Evolutionary conservation across 2,797 vertebrate species (phyloP).

Genomic region (Hippoglossus hippoglossus): DNA sequence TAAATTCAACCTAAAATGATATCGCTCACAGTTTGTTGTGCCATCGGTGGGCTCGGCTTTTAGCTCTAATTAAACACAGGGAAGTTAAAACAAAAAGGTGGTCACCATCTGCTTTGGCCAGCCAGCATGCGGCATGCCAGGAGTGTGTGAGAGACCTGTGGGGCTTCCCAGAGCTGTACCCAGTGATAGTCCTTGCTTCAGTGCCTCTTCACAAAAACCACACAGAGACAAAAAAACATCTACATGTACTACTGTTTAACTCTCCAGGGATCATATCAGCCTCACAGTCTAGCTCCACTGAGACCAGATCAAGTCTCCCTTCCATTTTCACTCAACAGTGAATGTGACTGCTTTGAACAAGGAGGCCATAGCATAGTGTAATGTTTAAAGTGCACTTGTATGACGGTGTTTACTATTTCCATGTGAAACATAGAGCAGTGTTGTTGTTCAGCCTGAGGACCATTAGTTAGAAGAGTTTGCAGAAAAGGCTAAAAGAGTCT

Average conservation of each 20-base stretch:
- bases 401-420: not conserved
- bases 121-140: constrained; percentile 41
- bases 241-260: constrained; percentile 39
- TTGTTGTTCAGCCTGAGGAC: constrained; percentile 25
- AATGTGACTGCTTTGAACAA: not conserved
- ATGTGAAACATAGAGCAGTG: not conserved
- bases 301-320: constrained; percentile 19
- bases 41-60: constrained; percentile 7
- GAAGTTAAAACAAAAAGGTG: constrained; percentile 54
- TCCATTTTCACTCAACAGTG: not conserved
- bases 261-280: constrained; percentile 24
- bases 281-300: constrained; percentile 1
- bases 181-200: constrained; percentile 26
- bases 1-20: not conserved
- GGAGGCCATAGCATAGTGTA: not conserved
- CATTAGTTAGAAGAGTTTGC: constrained; percentile 33
- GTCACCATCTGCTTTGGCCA: constrained; percentile 71
- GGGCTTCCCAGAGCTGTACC: constrained; percentile 33
- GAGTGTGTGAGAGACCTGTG: constrained; percentile 48
- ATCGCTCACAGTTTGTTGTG: not conserved
- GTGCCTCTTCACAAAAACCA: constrained; percentile 25
- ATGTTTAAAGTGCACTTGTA: constrained; percentile 10
- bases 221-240: constrained; percentile 8
- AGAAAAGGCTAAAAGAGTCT: constrained; percentile 31
- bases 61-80: constrained; percentile 45